These are phyloP conservation scores for Oostethus manadensis DNA, from an alignment of 2,113 vertebrate species.

Conservation along the genomic window DNA sequence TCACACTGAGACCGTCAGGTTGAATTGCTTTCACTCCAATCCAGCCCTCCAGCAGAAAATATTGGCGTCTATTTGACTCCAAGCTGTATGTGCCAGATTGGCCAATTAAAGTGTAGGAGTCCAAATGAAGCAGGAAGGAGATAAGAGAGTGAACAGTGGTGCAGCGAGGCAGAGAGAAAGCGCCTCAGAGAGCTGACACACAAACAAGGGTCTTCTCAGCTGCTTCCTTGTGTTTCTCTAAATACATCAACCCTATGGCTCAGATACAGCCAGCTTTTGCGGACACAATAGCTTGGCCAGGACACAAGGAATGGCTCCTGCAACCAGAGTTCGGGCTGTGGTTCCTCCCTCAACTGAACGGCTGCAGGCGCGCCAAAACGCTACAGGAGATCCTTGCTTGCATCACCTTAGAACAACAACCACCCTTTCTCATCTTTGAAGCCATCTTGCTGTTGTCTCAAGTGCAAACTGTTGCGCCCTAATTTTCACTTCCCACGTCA, in stretches of 20 bases:
- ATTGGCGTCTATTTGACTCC: constrained; percentile 54
- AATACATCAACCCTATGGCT: constrained; percentile 44
- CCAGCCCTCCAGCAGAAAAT: constrained; percentile 27
- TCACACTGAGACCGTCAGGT: neutral
- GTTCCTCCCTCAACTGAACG: constrained; percentile 60
- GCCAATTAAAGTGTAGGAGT: constrained; percentile 50
- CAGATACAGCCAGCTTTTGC: constrained; percentile 33
- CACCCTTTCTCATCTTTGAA: constrained; percentile 39
- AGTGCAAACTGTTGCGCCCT: constrained; percentile 26
- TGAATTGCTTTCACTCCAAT: neutral
- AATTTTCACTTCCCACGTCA: neutral
- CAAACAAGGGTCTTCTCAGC: constrained; percentile 45
- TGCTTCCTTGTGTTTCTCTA: constrained; percentile 42
- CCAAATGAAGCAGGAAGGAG: constrained; percentile 29
- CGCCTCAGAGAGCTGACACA: constrained; percentile 38
- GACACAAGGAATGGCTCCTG: constrained; percentile 36
- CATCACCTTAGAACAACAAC: constrained; percentile 68
- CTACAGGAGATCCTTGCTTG: constrained; percentile 67
- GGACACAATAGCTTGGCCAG: constrained; percentile 15
- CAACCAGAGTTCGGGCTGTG: constrained; percentile 49
- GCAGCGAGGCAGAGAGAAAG: constrained; percentile 29
- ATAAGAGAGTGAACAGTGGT: constrained; percentile 46
- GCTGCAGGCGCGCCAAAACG: constrained; percentile 54
- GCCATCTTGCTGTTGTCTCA: constrained; percentile 15
- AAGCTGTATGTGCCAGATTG: constrained; percentile 46